Percentiles rank a stretch among this genome's conserved stretches.
These are phyloP conservation scores for Solea solea DNA, from an alignment of 2,113 vertebrate species.

Conservation along the genomic window DNA sequence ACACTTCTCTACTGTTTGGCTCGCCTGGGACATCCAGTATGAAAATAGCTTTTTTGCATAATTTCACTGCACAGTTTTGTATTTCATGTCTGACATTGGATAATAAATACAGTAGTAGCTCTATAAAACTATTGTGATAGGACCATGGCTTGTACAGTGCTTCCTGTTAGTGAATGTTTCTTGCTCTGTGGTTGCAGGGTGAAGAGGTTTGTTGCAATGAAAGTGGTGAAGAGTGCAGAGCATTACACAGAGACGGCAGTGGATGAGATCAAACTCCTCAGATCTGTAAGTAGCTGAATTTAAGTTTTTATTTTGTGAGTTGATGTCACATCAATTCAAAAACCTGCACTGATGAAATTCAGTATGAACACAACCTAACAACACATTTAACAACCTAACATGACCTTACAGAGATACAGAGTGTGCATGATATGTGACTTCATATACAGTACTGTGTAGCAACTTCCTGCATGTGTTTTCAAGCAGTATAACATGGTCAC, in stretches of 20 bases:
- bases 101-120: constrained; percentile 9
- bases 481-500: not conserved
- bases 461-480: not conserved
- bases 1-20: constrained; percentile 98
- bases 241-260: constrained; percentile 98
- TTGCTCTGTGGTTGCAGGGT: constrained; percentile 79
- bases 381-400: not conserved
- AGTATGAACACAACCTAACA: not conserved
- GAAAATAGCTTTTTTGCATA: constrained; percentile 58
- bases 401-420: not conserved
- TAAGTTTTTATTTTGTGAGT: not conserved
- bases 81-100: constrained; percentile 11
- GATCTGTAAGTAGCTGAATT: constrained; percentile 86
- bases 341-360: not conserved
- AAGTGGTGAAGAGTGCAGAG: constrained; percentile 98
- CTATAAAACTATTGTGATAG: constrained; percentile 13
- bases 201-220: constrained; percentile 97
- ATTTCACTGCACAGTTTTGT: constrained; percentile 9
- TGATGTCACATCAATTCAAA: not conserved
- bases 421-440: not conserved
- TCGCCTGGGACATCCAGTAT: constrained; percentile 98
- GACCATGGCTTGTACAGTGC: not conserved
- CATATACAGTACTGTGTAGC: not conserved
- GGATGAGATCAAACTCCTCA: constrained; percentile 96
- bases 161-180: constrained; percentile 30